A percentile compares a stretch with the other conserved stretches of the same genome.
Conservation (phyloP, 2,888 invertebrate species). For the Tetragonisca angustula region DNA sequence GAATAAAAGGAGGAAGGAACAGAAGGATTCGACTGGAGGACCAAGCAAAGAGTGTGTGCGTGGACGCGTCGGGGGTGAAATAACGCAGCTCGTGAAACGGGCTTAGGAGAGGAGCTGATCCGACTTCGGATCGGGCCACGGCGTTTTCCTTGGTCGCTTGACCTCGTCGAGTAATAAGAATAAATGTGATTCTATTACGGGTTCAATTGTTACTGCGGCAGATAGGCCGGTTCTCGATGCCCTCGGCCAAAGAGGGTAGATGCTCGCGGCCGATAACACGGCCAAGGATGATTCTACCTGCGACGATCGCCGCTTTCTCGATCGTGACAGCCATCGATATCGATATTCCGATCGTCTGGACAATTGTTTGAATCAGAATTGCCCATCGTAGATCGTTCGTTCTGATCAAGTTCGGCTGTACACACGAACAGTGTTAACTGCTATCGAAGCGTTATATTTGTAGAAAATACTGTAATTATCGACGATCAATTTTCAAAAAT, state of each 20-base stretch:
- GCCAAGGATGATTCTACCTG: constrained; percentile 66
- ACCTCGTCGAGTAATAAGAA: constrained; percentile 84
- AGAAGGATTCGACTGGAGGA: constrained; percentile 22
- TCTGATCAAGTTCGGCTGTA: constrained; percentile 24
- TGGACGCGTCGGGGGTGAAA: constrained; percentile 65
- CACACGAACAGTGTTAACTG: neutral
- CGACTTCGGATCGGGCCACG: constrained; percentile 62
- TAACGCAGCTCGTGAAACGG: constrained; percentile 70
- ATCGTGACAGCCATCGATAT: constrained; percentile 30
- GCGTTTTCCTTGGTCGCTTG: constrained; percentile 73
- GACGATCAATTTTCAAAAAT: too few relatives aligned
- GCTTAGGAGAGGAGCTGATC: constrained; percentile 69
- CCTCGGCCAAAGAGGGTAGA: constrained; percentile 72
- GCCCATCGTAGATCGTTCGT: constrained; percentile 4
- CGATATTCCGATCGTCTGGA: constrained; percentile 25
- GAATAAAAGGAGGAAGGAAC: neutral
- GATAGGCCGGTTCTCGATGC: constrained; percentile 74
- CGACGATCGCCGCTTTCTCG: constrained; percentile 36
- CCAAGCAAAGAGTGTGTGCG: constrained; percentile 48
- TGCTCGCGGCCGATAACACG: constrained; percentile 78
- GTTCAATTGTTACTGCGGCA: constrained; percentile 83
- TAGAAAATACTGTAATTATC: too few relatives aligned
- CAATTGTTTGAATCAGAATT: constrained; percentile 33
- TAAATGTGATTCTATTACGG: constrained; percentile 84
- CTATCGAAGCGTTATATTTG: neutral